phyloP scores from a whole-genome alignment of 1,140 invertebrate species.

The Papilio polyxenes region DNA sequence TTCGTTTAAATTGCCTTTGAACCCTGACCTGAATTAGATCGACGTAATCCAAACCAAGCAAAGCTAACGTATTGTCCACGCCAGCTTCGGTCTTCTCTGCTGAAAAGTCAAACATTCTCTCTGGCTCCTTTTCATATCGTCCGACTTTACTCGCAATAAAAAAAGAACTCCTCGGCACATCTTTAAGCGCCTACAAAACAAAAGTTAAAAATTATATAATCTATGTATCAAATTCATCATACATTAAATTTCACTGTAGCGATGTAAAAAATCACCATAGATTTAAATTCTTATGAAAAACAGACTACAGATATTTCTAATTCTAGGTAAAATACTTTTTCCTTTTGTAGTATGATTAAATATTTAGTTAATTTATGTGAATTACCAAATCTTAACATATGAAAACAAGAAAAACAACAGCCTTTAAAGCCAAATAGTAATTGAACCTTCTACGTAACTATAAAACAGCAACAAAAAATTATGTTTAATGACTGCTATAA shows the following conservation, averaged over 20 bases:
- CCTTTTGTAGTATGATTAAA: neutral
- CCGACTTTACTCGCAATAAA: conserved; percentile 97
- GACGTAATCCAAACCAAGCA: conserved; percentile 90
- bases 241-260: neutral
- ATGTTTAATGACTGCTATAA: neutral
- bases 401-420: neutral
- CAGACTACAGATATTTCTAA: too few species aligned
- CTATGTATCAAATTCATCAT: neutral
- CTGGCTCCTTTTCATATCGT: conserved; percentile 87
- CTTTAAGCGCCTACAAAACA: conserved; percentile 85
- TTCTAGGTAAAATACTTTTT: neutral
- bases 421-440: neutral
- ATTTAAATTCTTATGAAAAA: neutral
- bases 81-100: conserved; percentile 86
- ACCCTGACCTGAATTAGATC: conserved; percentile 90
- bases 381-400: neutral
- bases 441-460: neutral
- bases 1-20: conserved; percentile 40
- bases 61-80: conserved; percentile 89
- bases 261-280: neutral
- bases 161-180: conserved; percentile 89
- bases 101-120: conserved; percentile 94
- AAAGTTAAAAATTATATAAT: conserved; percentile 19
- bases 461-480: neutral
- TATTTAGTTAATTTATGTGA: neutral